Evolutionary conservation across 1,140 invertebrate species (phyloP).

Genomic region (Drosophila sp.): DNA sequence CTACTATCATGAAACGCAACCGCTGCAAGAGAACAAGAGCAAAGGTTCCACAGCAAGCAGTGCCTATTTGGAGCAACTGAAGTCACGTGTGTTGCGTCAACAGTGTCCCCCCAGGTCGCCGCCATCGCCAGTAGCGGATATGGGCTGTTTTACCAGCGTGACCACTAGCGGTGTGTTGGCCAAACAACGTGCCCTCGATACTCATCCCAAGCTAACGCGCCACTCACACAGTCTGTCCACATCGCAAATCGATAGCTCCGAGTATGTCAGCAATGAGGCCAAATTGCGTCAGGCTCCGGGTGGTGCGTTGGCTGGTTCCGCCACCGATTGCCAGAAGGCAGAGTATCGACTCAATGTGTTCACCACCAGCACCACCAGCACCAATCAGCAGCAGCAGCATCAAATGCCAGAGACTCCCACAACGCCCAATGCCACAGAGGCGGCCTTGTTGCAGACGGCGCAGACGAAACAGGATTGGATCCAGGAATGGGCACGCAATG

Average conservation of each 20-base stretch:
- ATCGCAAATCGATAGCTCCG: conserved; percentile 85
- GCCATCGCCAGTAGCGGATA: conserved; percentile 74
- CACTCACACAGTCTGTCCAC: conserved; percentile 85
- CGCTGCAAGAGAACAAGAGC: conserved; percentile 34
- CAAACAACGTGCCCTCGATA: conserved; percentile 80
- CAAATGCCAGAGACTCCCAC: conserved; percentile 74
- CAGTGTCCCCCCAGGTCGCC: conserved; percentile 47
- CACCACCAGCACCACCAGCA: conserved; percentile 66
- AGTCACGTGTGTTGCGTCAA: conserved; percentile 84
- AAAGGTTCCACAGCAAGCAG: conserved; percentile 62
- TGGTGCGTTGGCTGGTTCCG: conserved; percentile 54
- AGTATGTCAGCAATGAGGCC: conserved; percentile 84
- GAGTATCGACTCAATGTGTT: conserved; percentile 81
- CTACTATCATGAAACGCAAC: conserved; percentile 84
- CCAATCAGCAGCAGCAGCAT: conserved; percentile 45
- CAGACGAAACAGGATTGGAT: conserved; percentile 83
- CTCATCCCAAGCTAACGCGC: conserved; percentile 72
- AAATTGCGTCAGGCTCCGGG: conserved; percentile 64
- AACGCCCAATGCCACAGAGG: conserved; percentile 68
- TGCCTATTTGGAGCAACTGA: conserved; percentile 86
- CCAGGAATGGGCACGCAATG: conserved; percentile 82
- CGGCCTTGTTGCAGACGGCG: conserved; percentile 70
- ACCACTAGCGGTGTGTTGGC: conserved; percentile 86
- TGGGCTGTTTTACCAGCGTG: conserved; percentile 85
- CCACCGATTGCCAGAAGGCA: conserved; percentile 80